Evolutionary conservation across 2,113 vertebrate genomes (phyloP).

Genomic region (Oryctolagus cuniculus): DNA sequence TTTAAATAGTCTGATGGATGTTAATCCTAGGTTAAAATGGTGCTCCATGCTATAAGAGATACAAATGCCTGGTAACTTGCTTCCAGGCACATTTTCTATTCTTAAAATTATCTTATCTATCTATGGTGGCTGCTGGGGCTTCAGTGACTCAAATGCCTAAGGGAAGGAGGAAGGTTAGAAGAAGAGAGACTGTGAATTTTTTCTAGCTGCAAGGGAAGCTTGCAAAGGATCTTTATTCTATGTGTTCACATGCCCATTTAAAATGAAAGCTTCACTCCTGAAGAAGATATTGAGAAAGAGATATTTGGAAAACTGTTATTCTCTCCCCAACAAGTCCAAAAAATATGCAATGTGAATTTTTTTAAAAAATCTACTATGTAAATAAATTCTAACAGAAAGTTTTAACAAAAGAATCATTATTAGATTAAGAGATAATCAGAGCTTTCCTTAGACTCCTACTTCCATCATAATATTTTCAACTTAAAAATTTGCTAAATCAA

Average conservation of each 20-base stretch:
- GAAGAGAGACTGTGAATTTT: not conserved
- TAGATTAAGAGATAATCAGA: not conserved
- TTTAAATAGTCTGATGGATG: not conserved
- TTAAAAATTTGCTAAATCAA: conserved; percentile 27
- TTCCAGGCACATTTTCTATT: not conserved
- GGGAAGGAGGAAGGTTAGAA: not conserved
- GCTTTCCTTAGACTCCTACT: not conserved
- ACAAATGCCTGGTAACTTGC: not conserved
- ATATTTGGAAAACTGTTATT: not conserved
- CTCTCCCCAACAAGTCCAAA: not conserved
- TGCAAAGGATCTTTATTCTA: not conserved
- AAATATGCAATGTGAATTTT: not conserved
- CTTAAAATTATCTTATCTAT: not conserved
- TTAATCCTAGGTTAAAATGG: not conserved
- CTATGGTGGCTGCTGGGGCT: not conserved
- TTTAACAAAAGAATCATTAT: conserved; percentile 22
- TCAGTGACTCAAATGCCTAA: not conserved
- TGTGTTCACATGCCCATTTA: not conserved
- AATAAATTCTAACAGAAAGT: conserved; percentile 3
- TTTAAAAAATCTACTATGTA: not conserved
- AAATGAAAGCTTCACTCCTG: not conserved
- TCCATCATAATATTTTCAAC: conserved; percentile 11
- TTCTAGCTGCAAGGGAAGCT: not conserved
- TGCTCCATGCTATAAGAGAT: not conserved
- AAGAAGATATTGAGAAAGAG: not conserved